Conservation (phyloP, 2,797 vertebrate genomes). For the Poecilia gillii region DNA sequence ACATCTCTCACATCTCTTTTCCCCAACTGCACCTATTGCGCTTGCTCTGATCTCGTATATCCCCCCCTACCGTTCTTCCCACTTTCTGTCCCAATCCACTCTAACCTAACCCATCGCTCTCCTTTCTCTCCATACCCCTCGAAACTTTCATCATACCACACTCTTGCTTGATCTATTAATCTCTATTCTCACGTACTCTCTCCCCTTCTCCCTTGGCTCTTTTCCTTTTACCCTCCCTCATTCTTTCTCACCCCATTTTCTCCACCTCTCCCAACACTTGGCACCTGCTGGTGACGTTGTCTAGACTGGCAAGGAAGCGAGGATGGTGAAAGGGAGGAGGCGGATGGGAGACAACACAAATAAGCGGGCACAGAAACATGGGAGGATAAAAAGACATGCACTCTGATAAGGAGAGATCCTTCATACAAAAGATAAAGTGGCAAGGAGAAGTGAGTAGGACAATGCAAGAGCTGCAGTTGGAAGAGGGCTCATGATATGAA, state of each 20-base stretch:
- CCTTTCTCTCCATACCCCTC: slow-evolving; percentile 43
- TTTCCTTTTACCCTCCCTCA: slow-evolving; percentile 50
- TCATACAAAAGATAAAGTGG: slow-evolving; percentile 36
- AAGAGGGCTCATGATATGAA: slow-evolving; percentile 40
- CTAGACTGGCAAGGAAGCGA: slow-evolving; percentile 66
- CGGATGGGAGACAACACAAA: slow-evolving; percentile 19
- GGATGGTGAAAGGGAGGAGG: slow-evolving; percentile 33
- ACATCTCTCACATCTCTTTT: slow-evolving; percentile 47
- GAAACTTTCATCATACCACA: slow-evolving; percentile 72
- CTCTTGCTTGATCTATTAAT: slow-evolving; percentile 74
- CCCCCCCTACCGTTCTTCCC: slow-evolving; percentile 19
- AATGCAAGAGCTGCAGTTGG: slow-evolving; percentile 20
- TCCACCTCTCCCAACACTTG: slow-evolving; percentile 42
- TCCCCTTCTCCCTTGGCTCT: slow-evolving; percentile 63
- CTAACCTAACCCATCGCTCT: slow-evolving; percentile 52
- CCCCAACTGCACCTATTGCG: slow-evolving; percentile 51
- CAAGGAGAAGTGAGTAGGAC: slow-evolving; percentile 16
- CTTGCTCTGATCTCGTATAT: slow-evolving; percentile 43
- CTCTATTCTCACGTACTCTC: slow-evolving; percentile 55
- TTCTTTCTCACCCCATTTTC: slow-evolving; percentile 63
- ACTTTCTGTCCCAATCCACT: slow-evolving; percentile 49
- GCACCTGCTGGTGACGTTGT: slow-evolving; percentile 67
- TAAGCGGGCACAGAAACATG: slow-evolving; percentile 18
- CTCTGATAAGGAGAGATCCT: slow-evolving; percentile 3
- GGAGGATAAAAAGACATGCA: slow-evolving; percentile 13